A percentile compares a stretch with the other conserved stretches of the same genome.
phyloP scores from a whole-genome alignment of 2,113 vertebrate genomes.

The Hyaena hyaena region DNA sequence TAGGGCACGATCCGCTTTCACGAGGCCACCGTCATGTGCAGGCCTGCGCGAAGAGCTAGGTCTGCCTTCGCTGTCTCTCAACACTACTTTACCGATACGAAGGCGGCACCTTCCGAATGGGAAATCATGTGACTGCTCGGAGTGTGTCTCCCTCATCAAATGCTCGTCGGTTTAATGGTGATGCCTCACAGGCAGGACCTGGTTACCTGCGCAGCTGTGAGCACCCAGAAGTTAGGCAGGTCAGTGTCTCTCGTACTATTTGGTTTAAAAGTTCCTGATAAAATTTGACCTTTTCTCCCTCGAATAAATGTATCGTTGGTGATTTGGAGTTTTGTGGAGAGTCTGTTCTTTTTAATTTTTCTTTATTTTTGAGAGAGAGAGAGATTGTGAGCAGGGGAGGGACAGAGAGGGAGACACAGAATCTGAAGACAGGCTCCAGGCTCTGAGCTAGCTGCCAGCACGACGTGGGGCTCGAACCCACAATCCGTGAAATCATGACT shows the following conservation, averaged over 20 bases:
- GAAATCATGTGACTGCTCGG: constrained; percentile 45
- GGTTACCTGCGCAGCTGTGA: neutral
- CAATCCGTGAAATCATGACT: too few species aligned
- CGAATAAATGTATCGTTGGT: constrained; percentile 76
- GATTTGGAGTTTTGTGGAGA: constrained; percentile 60
- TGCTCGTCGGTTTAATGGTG: neutral
- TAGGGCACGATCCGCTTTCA: neutral
- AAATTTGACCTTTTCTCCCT: constrained; percentile 28
- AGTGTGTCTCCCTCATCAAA: neutral
- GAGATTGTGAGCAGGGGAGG: too few species aligned
- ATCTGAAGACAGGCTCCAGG: too few species aligned
- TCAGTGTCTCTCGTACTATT: constrained; percentile 11
- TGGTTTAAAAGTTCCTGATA: neutral
- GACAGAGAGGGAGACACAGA: too few species aligned
- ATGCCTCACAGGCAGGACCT: neutral
- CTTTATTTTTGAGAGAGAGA: too few species aligned
- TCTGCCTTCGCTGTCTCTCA: neutral
- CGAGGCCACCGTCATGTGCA: neutral
- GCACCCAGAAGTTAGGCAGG: neutral
- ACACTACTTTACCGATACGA: constrained; percentile 66
- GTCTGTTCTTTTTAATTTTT: neutral
- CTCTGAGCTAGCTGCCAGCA: too few species aligned
- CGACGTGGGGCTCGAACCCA: too few species aligned
- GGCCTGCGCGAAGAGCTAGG: neutral
- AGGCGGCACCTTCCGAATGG: constrained; percentile 21